Evolutionary conservation across 2,888 invertebrate genomes (phyloP), one percentile per base, ranked within the genome.

Genomic region (Hirtodrosophila histrioides): DNA sequence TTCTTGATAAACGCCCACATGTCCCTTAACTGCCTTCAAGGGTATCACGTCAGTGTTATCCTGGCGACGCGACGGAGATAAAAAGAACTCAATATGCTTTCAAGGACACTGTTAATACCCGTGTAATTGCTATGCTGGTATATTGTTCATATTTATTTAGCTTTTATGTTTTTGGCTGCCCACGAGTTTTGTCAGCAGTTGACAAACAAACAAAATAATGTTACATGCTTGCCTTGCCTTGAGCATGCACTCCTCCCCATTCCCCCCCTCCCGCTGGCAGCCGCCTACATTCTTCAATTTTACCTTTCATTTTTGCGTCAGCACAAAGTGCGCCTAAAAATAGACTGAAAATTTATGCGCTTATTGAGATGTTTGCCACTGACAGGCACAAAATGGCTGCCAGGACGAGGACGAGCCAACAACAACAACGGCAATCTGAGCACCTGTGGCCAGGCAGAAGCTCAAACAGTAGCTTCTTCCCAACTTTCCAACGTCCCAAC

Each of bases 271-370:
- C 17, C 17, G 17, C 17, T 17, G 17, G 17, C 17, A 17, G 17
- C 17, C 17, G 17, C 17, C 17, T 17, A 17, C 17, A 9, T 24
- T 44, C 40, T 48, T 67, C 17, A 12, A 24, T 50, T 37, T 39
- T 17, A 12, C 1, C 10, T 24, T 29, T 45, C 31, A 43, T 43
- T 44, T 11, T 29, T 33, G 43, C 23, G 44, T 29, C 5, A 8
- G 37, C 46, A 39, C 35, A 54, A 71, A 62, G 56, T 62, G 70
- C 62, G 69, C 55, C 84, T 71, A 66, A 71, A 82, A 82, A 83
- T 80, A 86, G 78, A 77, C 65, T 63, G 36, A 48, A 48, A 78
- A 77, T 86, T 83, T 65, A 70, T 69, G 83, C 61, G 60, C 64
- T 76, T 74, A 86, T 83, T 80, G 74, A 79, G 80, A 77, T 80